Evolutionary conservation across 1,140 invertebrate genomes (phyloP).

Genomic region (Frieseomelitta varia): DNA sequence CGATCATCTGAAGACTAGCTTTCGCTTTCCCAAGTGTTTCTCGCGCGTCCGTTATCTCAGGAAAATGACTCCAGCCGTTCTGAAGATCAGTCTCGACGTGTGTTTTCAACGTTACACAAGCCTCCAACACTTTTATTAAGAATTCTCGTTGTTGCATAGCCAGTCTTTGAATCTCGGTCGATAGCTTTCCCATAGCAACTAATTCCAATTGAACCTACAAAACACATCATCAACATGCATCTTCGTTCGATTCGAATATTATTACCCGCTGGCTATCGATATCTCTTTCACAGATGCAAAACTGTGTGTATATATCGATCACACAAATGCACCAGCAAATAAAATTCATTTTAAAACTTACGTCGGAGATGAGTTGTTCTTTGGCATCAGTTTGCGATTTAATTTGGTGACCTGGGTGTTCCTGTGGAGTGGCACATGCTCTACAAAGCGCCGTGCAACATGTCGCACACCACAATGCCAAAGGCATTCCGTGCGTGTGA

Average conservation of each 20-base stretch:
- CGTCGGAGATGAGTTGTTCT: constrained; percentile 86
- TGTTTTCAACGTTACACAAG: constrained; percentile 87
- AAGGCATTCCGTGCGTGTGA: constrained; percentile 87
- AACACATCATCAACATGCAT: neutral
- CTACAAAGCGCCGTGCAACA: constrained; percentile 86
- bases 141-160: constrained; percentile 87
- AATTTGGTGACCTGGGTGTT: constrained; percentile 86
- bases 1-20: constrained; percentile 83
- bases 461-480: constrained; percentile 88
- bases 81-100: constrained; percentile 88
- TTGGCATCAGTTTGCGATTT: constrained; percentile 87
- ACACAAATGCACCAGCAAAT: neutral
- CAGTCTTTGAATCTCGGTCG: constrained; percentile 85
- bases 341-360: constrained; percentile 76
- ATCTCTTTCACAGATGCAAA: neutral
- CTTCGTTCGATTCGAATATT: neutral
- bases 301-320: no score
- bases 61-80: constrained; percentile 85
- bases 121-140: constrained; percentile 88
- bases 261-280: neutral
- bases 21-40: constrained; percentile 85
- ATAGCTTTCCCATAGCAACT: constrained; percentile 83
- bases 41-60: constrained; percentile 85
- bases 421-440: constrained; percentile 85
- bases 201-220: constrained; percentile 82